Evolutionary conservation across 2,888 invertebrate species (phyloP).

Genomic region (Norana najaformis): DNA sequence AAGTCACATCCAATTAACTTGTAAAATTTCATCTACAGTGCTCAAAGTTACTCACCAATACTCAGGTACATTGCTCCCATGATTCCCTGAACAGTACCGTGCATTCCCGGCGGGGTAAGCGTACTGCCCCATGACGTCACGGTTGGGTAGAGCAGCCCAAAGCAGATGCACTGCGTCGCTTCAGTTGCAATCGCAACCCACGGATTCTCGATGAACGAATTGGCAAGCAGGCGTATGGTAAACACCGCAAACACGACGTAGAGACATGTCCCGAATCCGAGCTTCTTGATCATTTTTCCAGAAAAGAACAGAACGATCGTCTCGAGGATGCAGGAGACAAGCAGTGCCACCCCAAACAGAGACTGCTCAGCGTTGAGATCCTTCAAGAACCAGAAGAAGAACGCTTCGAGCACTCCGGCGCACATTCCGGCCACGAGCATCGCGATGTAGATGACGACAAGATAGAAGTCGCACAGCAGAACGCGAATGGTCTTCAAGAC

Average conservation of each 20-base stretch:
- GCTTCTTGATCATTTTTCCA: conserved; percentile 77
- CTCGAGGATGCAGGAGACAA: conserved; percentile 52
- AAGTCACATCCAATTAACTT: neutral
- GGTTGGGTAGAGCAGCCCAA: conserved; percentile 88
- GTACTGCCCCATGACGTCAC: conserved; percentile 84
- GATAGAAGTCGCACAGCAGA: conserved; percentile 77
- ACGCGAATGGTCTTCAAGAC: conserved; percentile 76
- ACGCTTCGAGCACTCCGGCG: conserved; percentile 88
- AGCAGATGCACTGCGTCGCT: conserved; percentile 82
- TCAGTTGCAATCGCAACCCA: conserved; percentile 86
- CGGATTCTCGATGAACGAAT: conserved; percentile 77
- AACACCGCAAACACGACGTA: conserved; percentile 79
- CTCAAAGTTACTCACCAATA: conserved; percentile 71
- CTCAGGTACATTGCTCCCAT: conserved; percentile 87
- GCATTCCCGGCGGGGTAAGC: conserved; percentile 78
- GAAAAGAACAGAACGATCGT: conserved; percentile 72
- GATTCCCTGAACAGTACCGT: conserved; percentile 84
- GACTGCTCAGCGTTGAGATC: conserved; percentile 45
- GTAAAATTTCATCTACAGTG: too few relatives aligned
- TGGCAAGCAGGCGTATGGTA: conserved; percentile 78
- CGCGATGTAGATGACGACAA: conserved; percentile 79
- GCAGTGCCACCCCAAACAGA: conserved; percentile 53
- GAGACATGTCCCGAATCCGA: conserved; percentile 78
- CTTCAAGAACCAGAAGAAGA: conserved; percentile 71
- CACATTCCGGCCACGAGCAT: conserved; percentile 81